These are phyloP conservation scores for Agriopis marginaria DNA, from an alignment of 2,888 invertebrate species.

Conservation along the genomic window DNA sequence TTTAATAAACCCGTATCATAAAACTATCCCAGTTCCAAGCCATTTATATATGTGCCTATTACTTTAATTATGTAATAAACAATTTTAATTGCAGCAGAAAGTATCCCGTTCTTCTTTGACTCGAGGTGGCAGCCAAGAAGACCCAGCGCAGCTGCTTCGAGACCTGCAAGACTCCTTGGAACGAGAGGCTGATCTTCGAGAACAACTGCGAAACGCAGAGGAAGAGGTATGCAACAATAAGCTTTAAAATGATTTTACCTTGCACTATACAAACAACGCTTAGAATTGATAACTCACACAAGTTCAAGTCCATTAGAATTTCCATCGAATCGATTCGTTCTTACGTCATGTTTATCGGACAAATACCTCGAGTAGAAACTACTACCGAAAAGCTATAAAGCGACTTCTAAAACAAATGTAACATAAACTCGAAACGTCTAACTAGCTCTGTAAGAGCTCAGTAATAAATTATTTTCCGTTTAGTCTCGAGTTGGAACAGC, in stretches of 20 bases:
- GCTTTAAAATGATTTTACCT: neutral
- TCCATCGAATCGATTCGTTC: neutral
- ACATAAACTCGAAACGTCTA: slow-evolving; percentile 14
- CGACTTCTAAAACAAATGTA: slow-evolving; percentile 22
- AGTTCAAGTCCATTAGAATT: neutral
- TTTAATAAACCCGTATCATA: too few relatives aligned
- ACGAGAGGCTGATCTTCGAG: slow-evolving; percentile 96
- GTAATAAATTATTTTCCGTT: slow-evolving; percentile 53
- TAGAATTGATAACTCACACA: neutral
- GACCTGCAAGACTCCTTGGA: slow-evolving; percentile 97
- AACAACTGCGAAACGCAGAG: slow-evolving; percentile 96
- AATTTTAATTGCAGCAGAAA: slow-evolving; percentile 74
- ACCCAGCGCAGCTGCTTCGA: slow-evolving; percentile 92
- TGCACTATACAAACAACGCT: slow-evolving; percentile 7
- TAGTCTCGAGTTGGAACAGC: slow-evolving; percentile 54
- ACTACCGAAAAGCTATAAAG: slow-evolving; percentile 14
- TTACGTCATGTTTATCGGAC: slow-evolving; percentile 12
- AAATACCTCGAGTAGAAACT: slow-evolving; percentile 3
- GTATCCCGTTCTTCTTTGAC: slow-evolving; percentile 91
- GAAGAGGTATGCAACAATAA: slow-evolving; percentile 89
- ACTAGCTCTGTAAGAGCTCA: slow-evolving; percentile 28
- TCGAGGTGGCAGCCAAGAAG: slow-evolving; percentile 92
- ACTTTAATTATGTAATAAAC: too few relatives aligned
- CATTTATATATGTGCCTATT: too few relatives aligned
- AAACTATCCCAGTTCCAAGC: too few relatives aligned